phyloP scores from a whole-genome alignment of 2,888 invertebrate genomes.

The Panorpa germanica region DNA sequence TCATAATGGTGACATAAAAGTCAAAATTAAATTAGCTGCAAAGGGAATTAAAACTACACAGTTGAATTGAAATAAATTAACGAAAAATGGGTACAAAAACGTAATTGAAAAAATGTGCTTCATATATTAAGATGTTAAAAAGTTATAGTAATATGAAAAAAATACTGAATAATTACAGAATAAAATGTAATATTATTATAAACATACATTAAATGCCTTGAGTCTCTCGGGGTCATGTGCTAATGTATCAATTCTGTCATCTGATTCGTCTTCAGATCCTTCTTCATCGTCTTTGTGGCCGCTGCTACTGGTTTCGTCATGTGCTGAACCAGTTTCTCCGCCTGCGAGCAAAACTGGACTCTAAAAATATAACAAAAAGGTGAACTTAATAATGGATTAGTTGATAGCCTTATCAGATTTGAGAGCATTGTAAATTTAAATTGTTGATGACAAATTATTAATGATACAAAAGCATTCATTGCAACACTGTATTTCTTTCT shows the following conservation, averaged over 20 bases:
- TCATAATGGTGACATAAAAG: not conserved
- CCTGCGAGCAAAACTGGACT: constrained; percentile 41
- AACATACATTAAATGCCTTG: constrained; percentile 91
- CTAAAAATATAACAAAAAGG: constrained; percentile 23
- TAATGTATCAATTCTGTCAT: constrained; percentile 78
- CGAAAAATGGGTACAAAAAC: not conserved
- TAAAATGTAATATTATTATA: too few relatives aligned
- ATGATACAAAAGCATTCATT: too few relatives aligned
- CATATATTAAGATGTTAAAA: not conserved
- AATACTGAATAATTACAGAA: too few relatives aligned
- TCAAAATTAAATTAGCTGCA: not conserved
- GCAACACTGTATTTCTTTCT: too few relatives aligned
- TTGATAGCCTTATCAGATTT: too few relatives aligned
- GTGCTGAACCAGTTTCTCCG: constrained; percentile 44
- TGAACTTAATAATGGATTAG: not conserved
- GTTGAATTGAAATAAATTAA: not conserved
- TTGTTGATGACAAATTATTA: too few relatives aligned
- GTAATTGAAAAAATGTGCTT: constrained; percentile 1
- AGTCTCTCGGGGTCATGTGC: constrained; percentile 83
- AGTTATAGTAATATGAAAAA: not conserved
- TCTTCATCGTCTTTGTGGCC: constrained; percentile 78
- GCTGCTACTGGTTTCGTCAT: constrained; percentile 78
- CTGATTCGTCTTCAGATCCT: constrained; percentile 68
- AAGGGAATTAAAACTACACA: not conserved
- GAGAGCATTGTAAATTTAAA: too few relatives aligned